Conservation (phyloP, 2,797 vertebrate genomes). For the Anabas testudineus region DNA sequence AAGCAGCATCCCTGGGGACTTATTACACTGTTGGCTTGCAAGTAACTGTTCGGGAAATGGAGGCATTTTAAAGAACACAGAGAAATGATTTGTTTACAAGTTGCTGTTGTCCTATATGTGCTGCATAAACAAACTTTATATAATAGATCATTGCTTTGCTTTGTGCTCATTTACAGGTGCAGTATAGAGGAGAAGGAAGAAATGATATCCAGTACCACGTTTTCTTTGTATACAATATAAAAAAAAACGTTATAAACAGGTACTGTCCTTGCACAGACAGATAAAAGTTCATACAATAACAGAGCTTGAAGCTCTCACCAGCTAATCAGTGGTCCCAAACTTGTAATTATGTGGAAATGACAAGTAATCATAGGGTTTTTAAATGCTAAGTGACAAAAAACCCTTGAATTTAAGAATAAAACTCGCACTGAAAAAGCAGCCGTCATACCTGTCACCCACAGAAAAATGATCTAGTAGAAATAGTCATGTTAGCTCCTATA, state of each 20-base stretch:
- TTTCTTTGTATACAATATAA: neutral
- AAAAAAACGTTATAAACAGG: neutral
- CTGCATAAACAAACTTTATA: conserved; percentile 58
- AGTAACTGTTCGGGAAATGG: conserved; percentile 72
- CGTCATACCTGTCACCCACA: neutral
- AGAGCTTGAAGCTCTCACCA: neutral
- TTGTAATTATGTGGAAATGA: neutral
- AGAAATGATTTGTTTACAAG: conserved; percentile 71
- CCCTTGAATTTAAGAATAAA: neutral
- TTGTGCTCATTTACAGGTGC: conserved; percentile 35
- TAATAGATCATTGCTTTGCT: conserved; percentile 30
- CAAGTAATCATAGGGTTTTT: neutral
- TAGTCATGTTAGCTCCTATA: neutral
- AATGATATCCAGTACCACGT: neutral
- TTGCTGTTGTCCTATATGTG: conserved; percentile 57
- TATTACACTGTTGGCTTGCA: conserved; percentile 71
- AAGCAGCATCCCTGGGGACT: conserved; percentile 63
- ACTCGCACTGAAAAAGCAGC: neutral
- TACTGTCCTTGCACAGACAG: neutral
- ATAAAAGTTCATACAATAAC: neutral
- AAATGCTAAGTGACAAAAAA: neutral
- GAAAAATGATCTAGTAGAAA: neutral
- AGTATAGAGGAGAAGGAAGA: neutral
- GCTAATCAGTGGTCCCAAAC: neutral
- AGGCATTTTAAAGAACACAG: conserved; percentile 70